phyloP scores from a whole-genome alignment of 1,140 invertebrate genomes.

The Bombus picipes region DNA sequence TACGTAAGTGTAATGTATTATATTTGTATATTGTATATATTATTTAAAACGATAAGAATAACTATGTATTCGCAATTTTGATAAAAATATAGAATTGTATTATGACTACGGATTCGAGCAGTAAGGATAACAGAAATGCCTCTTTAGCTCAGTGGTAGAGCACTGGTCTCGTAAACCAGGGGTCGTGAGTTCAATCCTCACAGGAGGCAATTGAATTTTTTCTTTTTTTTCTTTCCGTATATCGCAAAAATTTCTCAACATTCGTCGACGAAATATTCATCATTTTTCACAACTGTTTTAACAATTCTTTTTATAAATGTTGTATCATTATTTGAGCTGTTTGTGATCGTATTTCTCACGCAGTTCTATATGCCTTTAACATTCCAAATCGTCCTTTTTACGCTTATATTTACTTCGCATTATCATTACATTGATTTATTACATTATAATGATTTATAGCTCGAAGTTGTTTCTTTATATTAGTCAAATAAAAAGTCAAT shows the following conservation, averaged over 20 bases:
- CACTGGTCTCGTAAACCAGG: constrained; percentile 92
- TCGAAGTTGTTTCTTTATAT: neutral
- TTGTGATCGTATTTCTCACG: neutral
- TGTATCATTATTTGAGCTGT: neutral
- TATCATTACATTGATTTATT: neutral
- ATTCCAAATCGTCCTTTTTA: neutral
- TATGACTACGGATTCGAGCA: neutral
- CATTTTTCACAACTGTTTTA: neutral
- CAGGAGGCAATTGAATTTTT: constrained; percentile 81
- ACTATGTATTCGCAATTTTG: neutral
- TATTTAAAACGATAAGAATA: neutral
- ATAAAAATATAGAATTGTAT: neutral
- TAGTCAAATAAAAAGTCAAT: neutral
- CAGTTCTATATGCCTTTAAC: neutral
- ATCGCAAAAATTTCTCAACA: neutral
- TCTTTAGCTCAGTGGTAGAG: constrained; percentile 90
- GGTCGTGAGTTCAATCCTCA: constrained; percentile 91
- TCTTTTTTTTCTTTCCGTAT: constrained; percentile 3
- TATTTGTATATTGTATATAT: neutral
- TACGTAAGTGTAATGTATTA: too few species aligned
- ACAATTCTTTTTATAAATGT: neutral
- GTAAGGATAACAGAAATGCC: constrained; percentile 74
- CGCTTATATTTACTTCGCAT: neutral
- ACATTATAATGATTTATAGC: neutral
- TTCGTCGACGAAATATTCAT: neutral